These are phyloP conservation scores for Nemoura dubitans DNA, from an alignment of 2,888 invertebrate species.

Conservation along the genomic window DNA sequence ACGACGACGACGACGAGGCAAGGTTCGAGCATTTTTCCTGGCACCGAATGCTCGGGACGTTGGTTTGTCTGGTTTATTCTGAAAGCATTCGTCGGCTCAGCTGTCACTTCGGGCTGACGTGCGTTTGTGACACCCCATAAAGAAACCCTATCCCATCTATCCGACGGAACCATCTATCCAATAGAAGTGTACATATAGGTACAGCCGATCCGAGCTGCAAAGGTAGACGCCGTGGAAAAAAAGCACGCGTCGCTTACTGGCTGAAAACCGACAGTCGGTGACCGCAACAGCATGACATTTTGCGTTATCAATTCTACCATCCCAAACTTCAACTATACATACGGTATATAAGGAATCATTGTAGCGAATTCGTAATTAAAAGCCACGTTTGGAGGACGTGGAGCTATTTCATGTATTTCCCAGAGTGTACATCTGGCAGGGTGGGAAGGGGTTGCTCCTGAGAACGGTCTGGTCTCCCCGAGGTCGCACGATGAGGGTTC, in stretches of 20 bases:
- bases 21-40: neutral
- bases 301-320: neutral
- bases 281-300: too few relatives aligned
- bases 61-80: slow-evolving; percentile 20
- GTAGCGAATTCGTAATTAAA: neutral
- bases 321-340: neutral
- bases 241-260: neutral
- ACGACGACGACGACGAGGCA: neutral
- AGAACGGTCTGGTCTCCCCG: neutral
- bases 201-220: neutral
- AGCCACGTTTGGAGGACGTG: neutral
- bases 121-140: slow-evolving; percentile 23
- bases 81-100: slow-evolving; percentile 19
- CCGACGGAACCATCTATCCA: neutral
- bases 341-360: neutral
- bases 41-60: slow-evolving; percentile 13
- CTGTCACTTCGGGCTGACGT: slow-evolving; percentile 18
- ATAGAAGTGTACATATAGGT: neutral
- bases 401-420: neutral
- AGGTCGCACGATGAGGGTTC: neutral
- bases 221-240: neutral
- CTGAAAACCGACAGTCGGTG: neutral
- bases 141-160: slow-evolving; percentile 7
- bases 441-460: neutral
- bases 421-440: neutral